Conservation (phyloP, 2,113 vertebrate species). For the Austrofundulus limnaeus region DNA sequence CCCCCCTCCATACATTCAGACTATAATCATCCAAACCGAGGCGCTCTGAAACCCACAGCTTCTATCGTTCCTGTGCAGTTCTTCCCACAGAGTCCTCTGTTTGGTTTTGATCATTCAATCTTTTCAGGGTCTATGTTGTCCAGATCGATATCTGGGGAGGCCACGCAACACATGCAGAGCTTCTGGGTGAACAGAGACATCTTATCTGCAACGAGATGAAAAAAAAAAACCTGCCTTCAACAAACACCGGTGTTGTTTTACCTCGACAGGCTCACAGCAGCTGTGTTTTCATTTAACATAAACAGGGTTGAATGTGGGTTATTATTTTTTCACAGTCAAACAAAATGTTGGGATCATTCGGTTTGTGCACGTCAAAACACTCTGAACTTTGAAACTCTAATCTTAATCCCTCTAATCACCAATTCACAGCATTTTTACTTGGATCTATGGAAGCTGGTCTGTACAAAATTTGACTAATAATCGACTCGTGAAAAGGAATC, state of each 20-base stretch:
- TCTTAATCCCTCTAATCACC: constrained; percentile 21
- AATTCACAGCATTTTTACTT: background rate
- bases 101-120: constrained; percentile 49
- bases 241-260: background rate
- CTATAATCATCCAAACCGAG: constrained; percentile 8
- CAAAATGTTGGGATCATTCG: too few relatives aligned
- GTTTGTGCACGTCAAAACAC: background rate
- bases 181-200: constrained; percentile 78
- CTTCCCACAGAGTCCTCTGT: background rate
- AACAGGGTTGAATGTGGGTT: too few relatives aligned
- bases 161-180: constrained; percentile 78
- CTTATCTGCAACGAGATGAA: constrained; percentile 53
- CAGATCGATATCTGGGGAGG: constrained; percentile 76
- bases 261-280: background rate
- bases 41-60: constrained; percentile 28
- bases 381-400: constrained; percentile 48
- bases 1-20: background rate
- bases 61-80: background rate
- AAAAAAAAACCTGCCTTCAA: background rate
- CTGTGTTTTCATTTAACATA: background rate
- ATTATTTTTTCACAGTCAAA: too few relatives aligned
- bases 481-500: constrained; percentile 9
- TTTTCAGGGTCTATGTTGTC: constrained; percentile 75
- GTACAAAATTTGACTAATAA: constrained; percentile 17
- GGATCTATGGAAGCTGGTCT: constrained; percentile 1